Evolutionary conservation across 2,113 vertebrate genomes (phyloP).

Genomic region (Apeltes quadracus): DNA sequence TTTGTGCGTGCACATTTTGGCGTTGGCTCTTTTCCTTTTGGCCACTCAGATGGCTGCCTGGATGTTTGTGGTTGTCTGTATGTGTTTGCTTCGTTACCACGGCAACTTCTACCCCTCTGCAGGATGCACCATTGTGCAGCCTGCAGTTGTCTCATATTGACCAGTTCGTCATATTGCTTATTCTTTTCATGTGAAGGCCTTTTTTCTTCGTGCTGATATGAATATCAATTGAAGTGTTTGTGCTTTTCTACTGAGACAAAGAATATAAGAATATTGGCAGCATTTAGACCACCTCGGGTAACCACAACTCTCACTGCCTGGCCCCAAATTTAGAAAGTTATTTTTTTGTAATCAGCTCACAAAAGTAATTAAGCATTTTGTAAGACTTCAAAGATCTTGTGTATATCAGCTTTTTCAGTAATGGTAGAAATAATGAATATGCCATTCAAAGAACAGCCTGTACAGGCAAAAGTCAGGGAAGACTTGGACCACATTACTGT

Average conservation of each 20-base stretch:
- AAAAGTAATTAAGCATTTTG: neutral
- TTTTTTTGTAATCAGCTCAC: neutral
- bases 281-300: neutral
- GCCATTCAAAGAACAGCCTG: neutral
- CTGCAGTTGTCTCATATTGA: slow-evolving; percentile 1
- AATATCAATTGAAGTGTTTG: neutral
- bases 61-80: slow-evolving; percentile 37
- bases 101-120: slow-evolving; percentile 28
- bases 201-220: neutral
- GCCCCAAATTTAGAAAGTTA: neutral
- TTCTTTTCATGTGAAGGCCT: neutral
- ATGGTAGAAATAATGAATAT: neutral
- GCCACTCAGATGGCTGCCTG: slow-evolving; percentile 46
- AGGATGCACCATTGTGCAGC: slow-evolving; percentile 19
- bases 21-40: slow-evolving; percentile 6
- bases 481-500: neutral
- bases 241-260: neutral
- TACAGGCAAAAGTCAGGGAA: neutral
- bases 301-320: neutral
- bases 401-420: neutral
- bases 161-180: neutral
- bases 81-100: slow-evolving; percentile 51
- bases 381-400: neutral
- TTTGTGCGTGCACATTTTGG: slow-evolving; percentile 17
- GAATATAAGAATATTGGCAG: neutral